Conservation (phyloP, 2,113 vertebrate species). For the Sinocyclocheilus maitianheensis region DNA sequence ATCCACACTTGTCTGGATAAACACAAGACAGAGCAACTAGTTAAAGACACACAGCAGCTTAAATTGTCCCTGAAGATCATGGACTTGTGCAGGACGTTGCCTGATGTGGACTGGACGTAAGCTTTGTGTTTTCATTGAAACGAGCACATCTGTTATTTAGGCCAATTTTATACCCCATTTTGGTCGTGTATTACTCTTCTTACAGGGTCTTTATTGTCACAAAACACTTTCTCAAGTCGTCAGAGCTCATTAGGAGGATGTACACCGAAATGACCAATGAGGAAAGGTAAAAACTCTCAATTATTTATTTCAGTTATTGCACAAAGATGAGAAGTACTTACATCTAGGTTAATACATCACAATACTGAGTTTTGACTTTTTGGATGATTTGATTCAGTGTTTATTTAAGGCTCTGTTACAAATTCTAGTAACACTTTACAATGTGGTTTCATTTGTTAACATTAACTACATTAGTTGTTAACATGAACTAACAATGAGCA, state of each 20-base stretch:
- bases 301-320: background rate
- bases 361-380: background rate
- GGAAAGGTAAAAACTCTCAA: slow-evolving; percentile 79
- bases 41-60: slow-evolving; percentile 72
- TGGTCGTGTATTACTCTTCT: slow-evolving; percentile 21
- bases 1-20: slow-evolving; percentile 86
- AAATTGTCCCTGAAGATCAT: slow-evolving; percentile 77
- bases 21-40: slow-evolving; percentile 77
- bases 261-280: slow-evolving; percentile 84
- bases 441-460: too few species aligned
- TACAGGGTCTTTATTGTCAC: slow-evolving; percentile 87
- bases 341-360: background rate
- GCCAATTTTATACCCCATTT: background rate
- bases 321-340: background rate
- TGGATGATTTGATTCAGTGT: background rate
- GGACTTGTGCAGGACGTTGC: slow-evolving; percentile 78
- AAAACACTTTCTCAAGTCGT: slow-evolving; percentile 87
- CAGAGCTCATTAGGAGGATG: slow-evolving; percentile 82
- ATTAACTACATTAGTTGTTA: too few species aligned
- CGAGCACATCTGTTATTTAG: background rate
- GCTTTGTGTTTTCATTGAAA: slow-evolving; percentile 51
- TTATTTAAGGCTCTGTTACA: background rate
- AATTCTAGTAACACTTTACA: too few species aligned
- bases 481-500: too few species aligned
- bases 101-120: slow-evolving; percentile 91